Base-by-base conservation (phyloP, 30 jellyfish, hydroid and myxozoan species). In the Chrysaora quinquecirrha region DNA sequence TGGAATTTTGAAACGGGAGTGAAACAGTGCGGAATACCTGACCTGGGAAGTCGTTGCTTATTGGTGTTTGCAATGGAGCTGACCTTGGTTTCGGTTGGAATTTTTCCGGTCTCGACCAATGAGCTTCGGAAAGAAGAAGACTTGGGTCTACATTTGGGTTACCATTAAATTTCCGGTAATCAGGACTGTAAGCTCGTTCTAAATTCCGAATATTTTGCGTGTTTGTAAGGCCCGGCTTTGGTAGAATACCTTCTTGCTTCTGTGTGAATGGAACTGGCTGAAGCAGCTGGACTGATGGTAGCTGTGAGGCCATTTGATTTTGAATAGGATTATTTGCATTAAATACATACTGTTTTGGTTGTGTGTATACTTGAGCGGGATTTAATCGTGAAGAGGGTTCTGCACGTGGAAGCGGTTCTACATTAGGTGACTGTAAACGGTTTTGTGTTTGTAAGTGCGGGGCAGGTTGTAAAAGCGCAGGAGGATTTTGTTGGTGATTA, bases 41-140 rank as follows among this genome's bases (percentile, higher is more conserved):
- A 0, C 95, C 95, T 3, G 95, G 84, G 30, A 18, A 64, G 48
- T 75, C 95, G 25, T 48, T 72, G 29, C 50, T 33, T 4, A 22
- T 54, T 27, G 66, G 50, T 10, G 79, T 25, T 71, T 48, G 86
- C 11, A 43, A 27, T 7, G 84, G 69, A 30, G 68, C 69, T 9
- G 95, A 76, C 28, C 95, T 71, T 23, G 87, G 34, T 54, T 64
- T 34, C 1, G 82, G 80, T 1, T 75, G 82, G 43, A 56, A 11
- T 47, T 66, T 71, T 54, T 71, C 87, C 11, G 88, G 96, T 64
- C 14, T 54, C 38, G 88, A 50, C 96, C 96, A 88, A 56, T 71
- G 73, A 0, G 93, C 96, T 72, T 88, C 80, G 10, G 92, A 82
- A 19, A 82, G 72, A 11, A 82, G 72, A 75, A 82, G 49, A 2